These are phyloP conservation scores for Camponotus vicinus DNA, from an alignment of 1,140 invertebrate genomes.

Conservation along the genomic window DNA sequence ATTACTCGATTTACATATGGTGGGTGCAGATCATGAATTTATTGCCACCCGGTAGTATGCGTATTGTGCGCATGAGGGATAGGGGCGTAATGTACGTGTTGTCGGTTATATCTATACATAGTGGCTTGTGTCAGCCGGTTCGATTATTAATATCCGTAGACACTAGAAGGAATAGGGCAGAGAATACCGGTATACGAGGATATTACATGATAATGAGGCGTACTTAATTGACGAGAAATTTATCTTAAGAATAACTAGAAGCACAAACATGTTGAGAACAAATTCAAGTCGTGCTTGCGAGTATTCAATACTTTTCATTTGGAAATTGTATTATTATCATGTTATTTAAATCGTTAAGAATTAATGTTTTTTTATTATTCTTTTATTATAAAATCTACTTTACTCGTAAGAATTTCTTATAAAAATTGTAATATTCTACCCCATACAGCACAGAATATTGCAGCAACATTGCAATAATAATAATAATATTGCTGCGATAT, in stretches of 20 bases:
- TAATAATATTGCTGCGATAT: no score
- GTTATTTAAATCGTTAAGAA: not conserved
- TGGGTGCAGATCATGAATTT: slow-evolving; percentile 77
- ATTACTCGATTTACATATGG: slow-evolving; percentile 79
- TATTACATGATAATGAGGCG: slow-evolving; percentile 72
- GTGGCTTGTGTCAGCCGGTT: slow-evolving; percentile 17
- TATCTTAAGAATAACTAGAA: slow-evolving; percentile 31
- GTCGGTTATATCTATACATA: slow-evolving; percentile 50
- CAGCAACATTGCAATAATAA: no score
- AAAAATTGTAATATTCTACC: not conserved
- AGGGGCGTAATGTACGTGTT: slow-evolving; percentile 68
- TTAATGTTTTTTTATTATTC: not conserved
- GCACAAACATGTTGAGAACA: not conserved
- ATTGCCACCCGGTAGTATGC: slow-evolving; percentile 69
- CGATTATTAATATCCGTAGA: slow-evolving; percentile 73
- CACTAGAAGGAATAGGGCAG: slow-evolving; percentile 23
- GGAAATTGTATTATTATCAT: not conserved
- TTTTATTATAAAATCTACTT: not conserved
- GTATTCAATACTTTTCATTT: not conserved
- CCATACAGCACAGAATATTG: no score
- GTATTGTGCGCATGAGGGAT: slow-evolving; percentile 17
- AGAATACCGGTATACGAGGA: slow-evolving; percentile 40
- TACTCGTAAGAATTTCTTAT: not conserved
- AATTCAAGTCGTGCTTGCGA: not conserved
- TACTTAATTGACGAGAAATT: slow-evolving; percentile 69